A percentile compares a stretch with the other conserved stretches of the same genome.
Conservation (phyloP, 2,888 invertebrate genomes). For the Anagyrus pseudococci region DNA sequence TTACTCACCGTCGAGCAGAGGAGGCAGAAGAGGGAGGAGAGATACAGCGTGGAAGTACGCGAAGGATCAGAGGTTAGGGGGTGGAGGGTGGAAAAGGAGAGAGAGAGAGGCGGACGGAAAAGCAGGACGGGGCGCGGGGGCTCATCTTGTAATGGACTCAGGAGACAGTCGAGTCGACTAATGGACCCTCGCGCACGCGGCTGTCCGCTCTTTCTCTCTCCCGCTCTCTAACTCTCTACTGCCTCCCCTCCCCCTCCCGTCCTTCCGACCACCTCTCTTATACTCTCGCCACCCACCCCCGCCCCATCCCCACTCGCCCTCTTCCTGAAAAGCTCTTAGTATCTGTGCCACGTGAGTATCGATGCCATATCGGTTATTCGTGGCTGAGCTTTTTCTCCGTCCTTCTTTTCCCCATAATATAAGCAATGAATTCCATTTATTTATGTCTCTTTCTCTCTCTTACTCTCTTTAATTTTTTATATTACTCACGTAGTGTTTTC, state of each 20-base stretch:
- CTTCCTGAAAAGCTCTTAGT: slow-evolving; percentile 60
- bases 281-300: slow-evolving; percentile 4
- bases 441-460: slow-evolving; percentile 2
- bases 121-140: slow-evolving; percentile 48
- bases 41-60: neutral
- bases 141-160: slow-evolving; percentile 63
- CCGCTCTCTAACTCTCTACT: slow-evolving; percentile 9
- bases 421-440: slow-evolving; percentile 26
- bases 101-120: slow-evolving; percentile 47
- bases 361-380: slow-evolving; percentile 53
- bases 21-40: neutral
- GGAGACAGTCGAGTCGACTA: slow-evolving; percentile 61
- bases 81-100: slow-evolving; percentile 10
- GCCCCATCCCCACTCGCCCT: slow-evolving; percentile 40
- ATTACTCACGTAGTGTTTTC: neutral
- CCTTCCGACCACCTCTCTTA: slow-evolving; percentile 6
- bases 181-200: slow-evolving; percentile 59
- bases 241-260: slow-evolving; percentile 7
- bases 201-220: no score
- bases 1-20: neutral
- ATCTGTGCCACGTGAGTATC: slow-evolving; percentile 57
- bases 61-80: slow-evolving; percentile 28
- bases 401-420: neutral
- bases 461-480: neutral
- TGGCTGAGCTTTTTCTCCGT: neutral